A percentile compares a stretch with the other conserved stretches of the same genome.
Conservation (phyloP, 2,797 vertebrate genomes). For the Scomberomorus guttatus region DNA sequence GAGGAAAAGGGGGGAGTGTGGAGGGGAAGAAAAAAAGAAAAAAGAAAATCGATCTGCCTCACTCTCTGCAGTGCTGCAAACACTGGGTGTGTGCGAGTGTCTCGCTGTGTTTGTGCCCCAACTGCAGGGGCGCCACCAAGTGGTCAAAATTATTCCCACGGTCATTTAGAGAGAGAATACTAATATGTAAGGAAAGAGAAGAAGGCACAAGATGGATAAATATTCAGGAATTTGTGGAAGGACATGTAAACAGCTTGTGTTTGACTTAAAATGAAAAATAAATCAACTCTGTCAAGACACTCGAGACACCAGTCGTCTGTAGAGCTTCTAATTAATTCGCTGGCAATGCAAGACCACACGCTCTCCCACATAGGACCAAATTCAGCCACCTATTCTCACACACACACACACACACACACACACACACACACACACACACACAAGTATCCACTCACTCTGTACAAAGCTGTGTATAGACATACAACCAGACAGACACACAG, state of each 20-base stretch:
- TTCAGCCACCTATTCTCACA: conserved; percentile 12
- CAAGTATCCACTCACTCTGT: not conserved
- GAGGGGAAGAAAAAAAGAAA: not conserved
- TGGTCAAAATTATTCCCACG: conserved; percentile 61
- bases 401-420: not conserved
- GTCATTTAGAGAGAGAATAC: conserved; percentile 19
- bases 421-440: not conserved
- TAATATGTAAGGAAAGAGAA: not conserved
- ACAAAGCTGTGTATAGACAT: not conserved
- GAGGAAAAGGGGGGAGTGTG: conserved; percentile 22
- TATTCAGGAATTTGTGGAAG: conserved; percentile 19
- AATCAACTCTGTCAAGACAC: conserved; percentile 20
- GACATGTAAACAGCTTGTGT: conserved; percentile 28
- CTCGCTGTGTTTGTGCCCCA: conserved; percentile 60
- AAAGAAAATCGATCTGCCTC: conserved; percentile 63
- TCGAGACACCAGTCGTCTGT: not conserved
- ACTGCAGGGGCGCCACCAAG: conserved; percentile 77
- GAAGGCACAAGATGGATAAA: conserved; percentile 8
- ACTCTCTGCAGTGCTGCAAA: conserved; percentile 83
- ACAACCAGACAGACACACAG: conserved; percentile 28
- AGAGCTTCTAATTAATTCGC: conserved; percentile 40
- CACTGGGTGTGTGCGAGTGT: conserved; percentile 77
- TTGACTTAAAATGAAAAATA: conserved; percentile 19
- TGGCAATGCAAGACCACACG: conserved; percentile 23
- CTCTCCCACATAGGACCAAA: conserved; percentile 24